Base-by-base conservation (phyloP, 2,797 vertebrate genomes). In the Caiman crocodilus region DNA sequence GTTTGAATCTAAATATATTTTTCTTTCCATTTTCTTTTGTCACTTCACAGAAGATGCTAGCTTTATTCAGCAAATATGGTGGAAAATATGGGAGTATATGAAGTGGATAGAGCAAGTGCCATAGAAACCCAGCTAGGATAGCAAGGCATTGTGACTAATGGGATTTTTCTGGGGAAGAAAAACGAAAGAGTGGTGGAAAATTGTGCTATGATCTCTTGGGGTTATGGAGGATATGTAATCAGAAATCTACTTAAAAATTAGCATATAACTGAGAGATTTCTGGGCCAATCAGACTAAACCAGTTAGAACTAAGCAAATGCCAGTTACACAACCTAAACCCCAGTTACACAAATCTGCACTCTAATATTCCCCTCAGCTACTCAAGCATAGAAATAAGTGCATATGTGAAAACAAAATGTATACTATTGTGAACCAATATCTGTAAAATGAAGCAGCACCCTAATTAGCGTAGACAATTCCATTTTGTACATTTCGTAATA, bases 381-480 rank as follows among this genome's bases (percentile, higher is more conserved):
- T 64, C 28, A 42, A n/a, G 61, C 7, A 28, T 14, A 63, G 26
- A 63, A 67, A n/a, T 35, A 63, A 58, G 28, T 64, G 26, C 63
- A 64, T n/a, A 28, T 28, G 26, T 64, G 25, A 64, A 28, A 64
- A 64, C 7, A 14, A 26, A 64, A 20, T 59, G 63, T 15, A 4
- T 76, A 69, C 42, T 55, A 18, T 55, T 86, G 26, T 1, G 15
- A 23, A 18, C 59, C 56, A 75, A 32, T 79, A 50, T 20, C 67
- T 50, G 1, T 42, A 42, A 42, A 42, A 42, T 42, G 42, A 9
- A 42, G 26, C 76, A 0, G 0, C 6, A 2, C 11, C 32, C 60
- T 16, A 30, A 28, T 74, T 79, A 67, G 56, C 35, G 8, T 13
- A 75, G 55, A 56, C 8, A 21, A 79, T 75, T 15, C 5, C 0